Conservation (phyloP, 1,140 invertebrate genomes). For the Globodera rostochiensis region DNA sequence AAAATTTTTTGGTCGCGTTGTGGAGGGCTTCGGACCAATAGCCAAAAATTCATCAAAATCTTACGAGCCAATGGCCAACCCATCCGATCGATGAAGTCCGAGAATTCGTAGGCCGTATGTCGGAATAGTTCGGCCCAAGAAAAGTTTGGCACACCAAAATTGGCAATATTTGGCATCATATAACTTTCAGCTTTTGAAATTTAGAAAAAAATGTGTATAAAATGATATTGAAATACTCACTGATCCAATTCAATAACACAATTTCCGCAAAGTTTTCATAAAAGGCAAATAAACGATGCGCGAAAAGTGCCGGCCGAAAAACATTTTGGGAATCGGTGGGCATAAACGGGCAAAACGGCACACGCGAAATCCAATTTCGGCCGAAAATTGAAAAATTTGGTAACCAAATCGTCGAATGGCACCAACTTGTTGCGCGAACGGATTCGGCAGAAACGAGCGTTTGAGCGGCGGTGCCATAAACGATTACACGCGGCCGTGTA, state of each 20-base stretch:
- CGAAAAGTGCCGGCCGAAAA: neutral
- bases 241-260: slow-evolving; percentile 24
- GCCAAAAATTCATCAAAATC: no score
- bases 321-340: slow-evolving; percentile 15
- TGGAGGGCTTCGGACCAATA: no score
- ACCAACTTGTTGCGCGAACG: slow-evolving; percentile 16
- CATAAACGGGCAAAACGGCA: slow-evolving; percentile 26
- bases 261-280: slow-evolving; percentile 26
- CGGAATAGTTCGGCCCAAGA: slow-evolving; percentile 21
- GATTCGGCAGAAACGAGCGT: slow-evolving; percentile 22
- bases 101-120: slow-evolving; percentile 17
- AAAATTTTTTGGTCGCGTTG: no score
- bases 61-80: slow-evolving; percentile 27
- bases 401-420: no score
- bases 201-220: neutral
- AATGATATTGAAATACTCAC: slow-evolving; percentile 5
- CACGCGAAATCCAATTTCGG: slow-evolving; percentile 27
- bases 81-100: slow-evolving; percentile 26
- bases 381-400: slow-evolving; percentile 15
- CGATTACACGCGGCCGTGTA: neutral
- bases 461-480: slow-evolving; percentile 23
- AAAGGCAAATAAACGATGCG: slow-evolving; percentile 24
- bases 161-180: slow-evolving; percentile 31
- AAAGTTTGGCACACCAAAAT: slow-evolving; percentile 32
- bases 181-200: slow-evolving; percentile 26